Conservation (phyloP, 2,113 vertebrate genomes). For the Beaufortia kweichowensis region DNA sequence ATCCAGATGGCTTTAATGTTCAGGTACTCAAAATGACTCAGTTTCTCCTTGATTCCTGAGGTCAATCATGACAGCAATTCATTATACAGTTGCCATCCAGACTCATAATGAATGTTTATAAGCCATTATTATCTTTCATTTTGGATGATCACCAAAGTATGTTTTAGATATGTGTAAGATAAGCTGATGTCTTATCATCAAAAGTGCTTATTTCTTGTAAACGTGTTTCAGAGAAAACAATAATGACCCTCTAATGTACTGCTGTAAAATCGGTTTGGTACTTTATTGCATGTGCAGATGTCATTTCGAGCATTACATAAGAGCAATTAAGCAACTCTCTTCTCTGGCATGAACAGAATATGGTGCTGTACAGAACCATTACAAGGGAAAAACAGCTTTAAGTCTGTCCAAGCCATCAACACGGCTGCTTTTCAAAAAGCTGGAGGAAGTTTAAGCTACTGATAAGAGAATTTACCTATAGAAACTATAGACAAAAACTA, state of each 20-base stretch:
- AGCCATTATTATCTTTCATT: background rate
- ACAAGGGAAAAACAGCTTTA: background rate
- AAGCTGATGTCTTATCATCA: background rate
- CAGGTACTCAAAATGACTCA: constrained; percentile 83
- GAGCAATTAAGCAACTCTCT: constrained; percentile 8
- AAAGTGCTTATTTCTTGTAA: background rate
- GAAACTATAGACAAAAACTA: background rate
- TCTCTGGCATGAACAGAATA: background rate
- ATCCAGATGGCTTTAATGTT: constrained; percentile 91
- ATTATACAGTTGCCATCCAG: background rate
- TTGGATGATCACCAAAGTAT: background rate
- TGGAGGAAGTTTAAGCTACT: too few relatives aligned
- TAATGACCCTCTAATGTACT: background rate
- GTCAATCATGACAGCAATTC: background rate
- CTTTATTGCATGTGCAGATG: constrained; percentile 7
- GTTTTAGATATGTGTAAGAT: background rate
- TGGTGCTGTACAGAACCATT: background rate
- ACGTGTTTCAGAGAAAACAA: background rate
- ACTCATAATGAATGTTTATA: background rate
- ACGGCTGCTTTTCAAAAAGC: background rate
- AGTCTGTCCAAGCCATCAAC: constrained; percentile 1
- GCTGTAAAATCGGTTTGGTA: background rate
- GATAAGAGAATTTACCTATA: background rate
- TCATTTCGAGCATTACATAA: constrained; percentile 11
- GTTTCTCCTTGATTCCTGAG: constrained; percentile 85